phyloP scores from a whole-genome alignment of 2,888 invertebrate genomes.

The Macroteleia sp. region DNA sequence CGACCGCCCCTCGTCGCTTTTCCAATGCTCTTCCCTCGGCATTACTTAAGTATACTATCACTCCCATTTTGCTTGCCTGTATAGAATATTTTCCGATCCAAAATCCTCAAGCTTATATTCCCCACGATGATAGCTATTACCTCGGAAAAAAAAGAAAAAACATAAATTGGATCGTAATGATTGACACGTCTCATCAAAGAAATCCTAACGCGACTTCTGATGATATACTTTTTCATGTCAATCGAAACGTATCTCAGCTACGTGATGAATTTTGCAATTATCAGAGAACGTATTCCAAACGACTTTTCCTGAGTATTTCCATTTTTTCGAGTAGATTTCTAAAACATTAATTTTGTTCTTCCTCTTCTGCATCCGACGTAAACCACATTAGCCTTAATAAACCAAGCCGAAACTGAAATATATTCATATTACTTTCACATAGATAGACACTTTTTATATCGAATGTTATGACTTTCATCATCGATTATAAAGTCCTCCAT shows the following conservation, averaged over 20 bases:
- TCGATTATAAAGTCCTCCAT: slow-evolving; percentile 53
- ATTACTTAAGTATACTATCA: slow-evolving; percentile 69
- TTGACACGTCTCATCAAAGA: slow-evolving; percentile 57
- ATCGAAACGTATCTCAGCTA: slow-evolving; percentile 7
- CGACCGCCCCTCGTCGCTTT: slow-evolving; percentile 40
- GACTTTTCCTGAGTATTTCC: too few relatives aligned
- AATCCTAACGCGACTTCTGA: too few relatives aligned
- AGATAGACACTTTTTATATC: background rate
- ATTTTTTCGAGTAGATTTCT: too few relatives aligned
- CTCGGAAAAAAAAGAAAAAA: slow-evolving; percentile 18
- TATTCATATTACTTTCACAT: slow-evolving; percentile 35
- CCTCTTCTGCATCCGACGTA: too few relatives aligned
- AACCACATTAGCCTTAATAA: too few relatives aligned
- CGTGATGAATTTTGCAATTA: slow-evolving; percentile 53
- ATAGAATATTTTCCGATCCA: slow-evolving; percentile 62
- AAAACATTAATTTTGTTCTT: too few relatives aligned
- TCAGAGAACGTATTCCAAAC: background rate
- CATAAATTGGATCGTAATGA: slow-evolving; percentile 60
- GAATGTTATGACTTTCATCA: slow-evolving; percentile 36
- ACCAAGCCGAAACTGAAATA: background rate
- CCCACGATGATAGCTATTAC: slow-evolving; percentile 33
- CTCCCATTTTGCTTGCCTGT: slow-evolving; percentile 54
- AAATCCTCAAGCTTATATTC: slow-evolving; percentile 55
- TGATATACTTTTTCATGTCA: too few relatives aligned
- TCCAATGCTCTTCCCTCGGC: slow-evolving; percentile 65